Base-by-base conservation (phyloP, 1,140 invertebrate genomes). In the Bombus confusus region DNA sequence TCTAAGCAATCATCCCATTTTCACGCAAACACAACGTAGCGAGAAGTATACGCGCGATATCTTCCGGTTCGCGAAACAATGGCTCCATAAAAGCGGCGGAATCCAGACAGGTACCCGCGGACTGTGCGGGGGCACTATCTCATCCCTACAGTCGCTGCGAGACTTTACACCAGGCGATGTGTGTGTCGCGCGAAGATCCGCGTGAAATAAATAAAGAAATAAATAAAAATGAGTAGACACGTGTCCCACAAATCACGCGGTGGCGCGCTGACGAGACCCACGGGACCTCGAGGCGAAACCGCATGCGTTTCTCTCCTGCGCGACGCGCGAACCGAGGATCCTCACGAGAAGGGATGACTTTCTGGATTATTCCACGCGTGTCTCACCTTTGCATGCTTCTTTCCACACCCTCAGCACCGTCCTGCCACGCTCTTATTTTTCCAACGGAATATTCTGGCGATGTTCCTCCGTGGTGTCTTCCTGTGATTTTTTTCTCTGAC, bases 221-320 rank as follows among this genome's bases (percentile, higher is more conserved):
- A 87, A 87, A 87, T 85, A 87, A 86, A 89, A 89, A 91, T 84
- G 87, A 91, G 78, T 79, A 86, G 87, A 91, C 89, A 90, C 84
- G 83, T 89, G 83, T 91, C 86, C 77, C 81, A 86, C 74, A 89
- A 91, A 91, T 91, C 88, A 85, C 75, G 52, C 59, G 28, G 25
- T 31, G 31, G 34, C 64, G 41, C 68, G 57, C 69, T 91, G 89
- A 87, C 86, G 87, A 88, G 85, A 80, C 89, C 81, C 83, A 18
- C 34, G 83, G 69, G 83, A 85, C 69, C 12, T 71, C n/a, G 4
- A 15, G 28, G 37, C 25, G 83, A 22, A 62, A 39, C 66, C 41
- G 43, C n/a, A 4, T 47, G 41, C 6, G 5, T 64, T 31, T 39
- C 47, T 22, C 47, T 52, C 18, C 18, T 52, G 5, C 47, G 39